Evolutionary conservation across 2,888 invertebrate species (phyloP).

Genomic region (Boloria euphrosyne): DNA sequence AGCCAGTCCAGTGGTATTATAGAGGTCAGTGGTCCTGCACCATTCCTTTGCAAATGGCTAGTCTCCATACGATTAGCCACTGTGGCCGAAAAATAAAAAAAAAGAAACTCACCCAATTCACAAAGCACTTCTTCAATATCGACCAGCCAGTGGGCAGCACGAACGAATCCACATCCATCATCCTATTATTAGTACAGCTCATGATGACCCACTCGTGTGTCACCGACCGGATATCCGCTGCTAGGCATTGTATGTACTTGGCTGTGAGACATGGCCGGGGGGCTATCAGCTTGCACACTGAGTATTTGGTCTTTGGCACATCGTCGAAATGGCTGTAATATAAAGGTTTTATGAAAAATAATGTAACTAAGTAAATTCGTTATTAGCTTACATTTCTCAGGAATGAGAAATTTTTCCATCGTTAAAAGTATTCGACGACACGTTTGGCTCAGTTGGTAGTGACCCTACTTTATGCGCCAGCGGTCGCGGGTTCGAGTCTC

Average conservation of each 20-base stretch:
- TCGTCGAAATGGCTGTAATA: conserved; percentile 76
- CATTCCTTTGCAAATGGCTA: neutral
- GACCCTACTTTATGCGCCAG: too few relatives aligned
- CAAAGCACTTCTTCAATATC: conserved; percentile 69
- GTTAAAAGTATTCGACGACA: too few relatives aligned
- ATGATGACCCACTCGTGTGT: conserved; percentile 88
- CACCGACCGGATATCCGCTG: conserved; percentile 84
- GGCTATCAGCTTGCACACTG: conserved; percentile 83
- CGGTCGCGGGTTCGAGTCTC: too few relatives aligned
- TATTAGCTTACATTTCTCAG: too few relatives aligned
- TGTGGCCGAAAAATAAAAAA: neutral
- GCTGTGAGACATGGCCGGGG: conserved; percentile 88
- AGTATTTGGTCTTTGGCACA: conserved; percentile 79
- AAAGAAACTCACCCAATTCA: conserved; percentile 61
- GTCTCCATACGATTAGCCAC: too few relatives aligned
- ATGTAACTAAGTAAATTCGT: too few relatives aligned
- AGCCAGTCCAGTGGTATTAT: too few relatives aligned
- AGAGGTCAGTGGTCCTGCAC: too few relatives aligned
- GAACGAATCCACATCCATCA: conserved; percentile 71
- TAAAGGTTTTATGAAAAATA: neutral
- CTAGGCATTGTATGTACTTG: conserved; percentile 88
- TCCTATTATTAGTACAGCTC: conserved; percentile 73
- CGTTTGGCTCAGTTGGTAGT: too few relatives aligned
- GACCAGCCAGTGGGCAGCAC: conserved; percentile 85
- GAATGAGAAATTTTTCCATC: too few relatives aligned